These are phyloP conservation scores for Druceiella hillmani DNA, from an alignment of 2,888 invertebrate genomes.

Conservation along the genomic window DNA sequence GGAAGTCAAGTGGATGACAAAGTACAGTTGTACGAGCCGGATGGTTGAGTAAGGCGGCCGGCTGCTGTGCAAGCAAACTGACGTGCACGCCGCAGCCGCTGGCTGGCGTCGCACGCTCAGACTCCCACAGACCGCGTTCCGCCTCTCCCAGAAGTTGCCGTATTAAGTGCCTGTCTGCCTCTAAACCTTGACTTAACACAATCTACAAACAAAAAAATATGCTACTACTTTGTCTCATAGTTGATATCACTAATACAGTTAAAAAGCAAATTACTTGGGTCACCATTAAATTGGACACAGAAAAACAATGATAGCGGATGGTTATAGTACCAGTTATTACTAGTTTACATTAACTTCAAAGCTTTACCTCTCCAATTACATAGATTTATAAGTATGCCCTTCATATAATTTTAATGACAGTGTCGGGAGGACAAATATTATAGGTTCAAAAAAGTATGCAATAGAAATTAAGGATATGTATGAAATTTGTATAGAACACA, in stretches of 20 bases:
- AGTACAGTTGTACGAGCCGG: constrained; percentile 83
- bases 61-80: constrained; percentile 46
- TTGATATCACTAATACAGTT: background rate
- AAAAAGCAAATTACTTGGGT: constrained; percentile 1
- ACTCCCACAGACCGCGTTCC: constrained; percentile 51
- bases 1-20: constrained; percentile 83
- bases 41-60: constrained; percentile 72
- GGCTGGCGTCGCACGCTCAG: constrained; percentile 59
- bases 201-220: constrained; percentile 56
- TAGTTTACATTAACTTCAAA: no score
- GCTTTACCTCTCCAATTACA: no score
- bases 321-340: no score
- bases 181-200: constrained; percentile 87
- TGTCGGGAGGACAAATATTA: no score
- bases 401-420: no score
- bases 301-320: no score
- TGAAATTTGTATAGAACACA: no score
- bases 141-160: constrained; percentile 82
- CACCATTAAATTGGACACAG: constrained; percentile 9
- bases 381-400: no score
- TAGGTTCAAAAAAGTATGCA: no score
- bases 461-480: no score
- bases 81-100: constrained; percentile 75
- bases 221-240: constrained; percentile 5
- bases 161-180: constrained; percentile 95